These are phyloP conservation scores for Platichthys stellatus DNA, from an alignment of 2,113 vertebrate genomes.

Conservation along the genomic window DNA sequence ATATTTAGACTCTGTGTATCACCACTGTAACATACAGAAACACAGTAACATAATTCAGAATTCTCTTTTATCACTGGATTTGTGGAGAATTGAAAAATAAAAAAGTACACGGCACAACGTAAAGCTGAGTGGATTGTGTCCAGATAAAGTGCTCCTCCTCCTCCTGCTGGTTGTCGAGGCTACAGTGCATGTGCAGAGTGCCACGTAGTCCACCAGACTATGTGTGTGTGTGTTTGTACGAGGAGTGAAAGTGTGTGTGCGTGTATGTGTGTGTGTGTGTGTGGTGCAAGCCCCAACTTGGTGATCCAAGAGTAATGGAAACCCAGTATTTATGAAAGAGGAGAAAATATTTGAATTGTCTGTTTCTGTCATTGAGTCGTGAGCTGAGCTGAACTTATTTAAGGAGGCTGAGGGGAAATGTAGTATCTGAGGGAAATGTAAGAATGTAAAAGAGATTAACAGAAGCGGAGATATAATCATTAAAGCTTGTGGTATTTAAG, in stretches of 20 bases:
- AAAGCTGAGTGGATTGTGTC: slow-evolving; percentile 49
- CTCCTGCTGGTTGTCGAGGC: slow-evolving; percentile 65
- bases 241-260: slow-evolving; percentile 38
- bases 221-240: slow-evolving; percentile 20
- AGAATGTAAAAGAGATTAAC: slow-evolving; percentile 3
- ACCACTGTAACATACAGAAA: not conserved
- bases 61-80: slow-evolving; percentile 14
- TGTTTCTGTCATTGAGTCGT: slow-evolving; percentile 54
- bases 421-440: slow-evolving; percentile 1
- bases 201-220: slow-evolving; percentile 82
- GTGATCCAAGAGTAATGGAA: slow-evolving; percentile 76
- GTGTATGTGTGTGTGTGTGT: slow-evolving; percentile 61
- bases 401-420: not conserved
- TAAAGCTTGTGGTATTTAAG: not conserved
- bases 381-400: slow-evolving; percentile 28
- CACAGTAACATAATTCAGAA: not conserved
- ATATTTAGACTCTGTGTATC: not conserved
- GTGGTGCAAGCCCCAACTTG: slow-evolving; percentile 47
- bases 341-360: slow-evolving; percentile 67
- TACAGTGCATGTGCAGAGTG: slow-evolving; percentile 71
- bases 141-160: slow-evolving; percentile 72
- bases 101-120: slow-evolving; percentile 32
- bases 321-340: slow-evolving; percentile 76
- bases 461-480: slow-evolving; percentile 8
- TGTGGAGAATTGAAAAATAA: slow-evolving; percentile 17